Evolutionary conservation across 1,140 invertebrate species (phyloP), one percentile per base, ranked within the genome.

Genomic region (Oscheius sp.): DNA sequence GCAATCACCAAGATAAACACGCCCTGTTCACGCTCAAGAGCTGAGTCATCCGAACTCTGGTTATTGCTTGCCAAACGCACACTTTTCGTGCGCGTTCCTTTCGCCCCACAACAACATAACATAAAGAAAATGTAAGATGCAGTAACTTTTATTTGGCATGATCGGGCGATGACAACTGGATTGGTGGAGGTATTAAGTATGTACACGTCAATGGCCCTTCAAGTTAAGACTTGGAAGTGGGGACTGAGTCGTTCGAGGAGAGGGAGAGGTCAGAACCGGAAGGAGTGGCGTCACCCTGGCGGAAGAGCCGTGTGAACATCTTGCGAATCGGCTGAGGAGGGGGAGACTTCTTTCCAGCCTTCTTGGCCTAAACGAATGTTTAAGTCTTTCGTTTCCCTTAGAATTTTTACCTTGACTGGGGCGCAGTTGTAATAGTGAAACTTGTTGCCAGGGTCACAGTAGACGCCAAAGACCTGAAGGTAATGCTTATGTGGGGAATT

Each of bases 341-440:
- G 49, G 49, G 7, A 42, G 38, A n/a, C 15, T 7, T 13, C 15
- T 15, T 55, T 23, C 28, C 28, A 26, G 49, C 23, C 49, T 55
- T 55, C 49, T 55, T 55, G 15, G 7, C 15, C 49, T 55, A 26
- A 55, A 55, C n/a, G n/a, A n/a, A n/a, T n/a, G n/a, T n/a, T n/a
- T n/a, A n/a, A 55, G 7, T 55, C 23, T 23, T 55, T 55, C 4
- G 23, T 55, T 55, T 7, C 28, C 7, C 4, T 4, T 15, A 23
- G 15, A 55, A 55, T 55, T 55, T 4, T 55, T 13, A 55, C 49
- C 49, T 55, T 55, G 23, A 55, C 23, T 7, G 49, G 49, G 28
- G 49, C 49, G 23, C 49, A 55, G 49, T 55, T 55, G 23, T 55
- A 55, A 23, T 55, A 55, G 49, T 55, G 49, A 23, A 55, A 7